Percentiles rank a stretch among this genome's conserved stretches.
These are phyloP conservation scores for Aurelia coerulea DNA, from an alignment of 30 jellyfish, hydroid and myxozoan species.

Conservation along the genomic window DNA sequence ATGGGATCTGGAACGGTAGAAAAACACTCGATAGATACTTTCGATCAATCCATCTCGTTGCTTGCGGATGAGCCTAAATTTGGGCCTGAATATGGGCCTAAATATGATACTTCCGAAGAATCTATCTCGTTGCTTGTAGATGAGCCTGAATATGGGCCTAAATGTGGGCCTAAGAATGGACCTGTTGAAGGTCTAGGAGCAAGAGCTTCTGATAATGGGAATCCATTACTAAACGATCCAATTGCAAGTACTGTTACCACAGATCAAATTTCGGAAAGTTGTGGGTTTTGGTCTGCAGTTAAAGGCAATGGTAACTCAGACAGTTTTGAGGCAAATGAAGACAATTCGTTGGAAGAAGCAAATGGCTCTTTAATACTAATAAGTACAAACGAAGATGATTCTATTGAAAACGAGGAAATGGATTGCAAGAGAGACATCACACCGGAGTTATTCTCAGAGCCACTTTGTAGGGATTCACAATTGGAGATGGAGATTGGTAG, in stretches of 20 bases:
- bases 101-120: too few species aligned
- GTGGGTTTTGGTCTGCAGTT: neutral
- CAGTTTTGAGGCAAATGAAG: neutral
- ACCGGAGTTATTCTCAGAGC: slow-evolving; percentile 40
- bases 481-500: neutral
- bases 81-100: too few species aligned
- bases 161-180: too few species aligned
- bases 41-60: too few species aligned
- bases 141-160: too few species aligned
- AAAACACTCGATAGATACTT: too few species aligned
- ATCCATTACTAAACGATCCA: neutral
- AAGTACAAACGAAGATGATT: slow-evolving; percentile 9
- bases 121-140: too few species aligned
- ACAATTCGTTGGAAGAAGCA: slow-evolving; percentile 14
- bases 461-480: slow-evolving; percentile 26
- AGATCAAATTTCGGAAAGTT: neutral
- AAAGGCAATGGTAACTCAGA: neutral
- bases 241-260: neutral
- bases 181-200: too few species aligned
- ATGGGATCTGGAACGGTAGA: too few species aligned
- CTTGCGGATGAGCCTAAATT: too few species aligned
- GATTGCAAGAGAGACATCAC: slow-evolving; percentile 22
- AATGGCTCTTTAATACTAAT: slow-evolving; percentile 40
- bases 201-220: too few species aligned
- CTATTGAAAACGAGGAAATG: neutral